Percentiles rank a stretch among this genome's conserved stretches.
Evolutionary conservation across 2,797 vertebrate genomes (phyloP).

Genomic region (Chelidonichthys spinosus): DNA sequence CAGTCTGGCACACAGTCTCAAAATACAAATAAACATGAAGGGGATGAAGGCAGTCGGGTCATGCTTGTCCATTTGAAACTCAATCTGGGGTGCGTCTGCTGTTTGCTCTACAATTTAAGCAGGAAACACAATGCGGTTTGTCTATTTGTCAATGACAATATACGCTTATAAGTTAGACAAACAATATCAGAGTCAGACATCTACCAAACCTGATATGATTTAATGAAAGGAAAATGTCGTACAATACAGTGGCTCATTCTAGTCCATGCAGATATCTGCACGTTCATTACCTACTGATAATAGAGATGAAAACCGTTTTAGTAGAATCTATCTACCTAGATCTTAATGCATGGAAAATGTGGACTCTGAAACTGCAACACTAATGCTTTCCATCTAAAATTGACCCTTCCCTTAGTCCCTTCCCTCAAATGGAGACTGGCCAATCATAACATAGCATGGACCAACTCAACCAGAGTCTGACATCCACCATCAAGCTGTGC

Average conservation of each 20-base stretch:
- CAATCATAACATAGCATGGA: not conserved
- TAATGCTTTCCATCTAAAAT: conserved; percentile 4
- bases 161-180: conserved; percentile 5
- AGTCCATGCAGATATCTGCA: not conserved
- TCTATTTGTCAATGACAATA: not conserved
- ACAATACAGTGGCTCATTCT: conserved; percentile 9
- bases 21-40: conserved; percentile 70
- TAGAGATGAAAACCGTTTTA: conserved; percentile 10
- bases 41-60: conserved; percentile 30
- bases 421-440: not conserved
- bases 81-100: conserved; percentile 8
- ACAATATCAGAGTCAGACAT: not conserved
- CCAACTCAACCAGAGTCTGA: not conserved
- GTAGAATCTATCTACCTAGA: not conserved
- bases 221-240: conserved; percentile 12
- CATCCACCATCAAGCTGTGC: not conserved
- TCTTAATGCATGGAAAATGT: conserved; percentile 1
- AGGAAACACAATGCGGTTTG: conserved; percentile 8
- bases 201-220: not conserved
- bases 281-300: not conserved
- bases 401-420: not conserved
- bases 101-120: conserved; percentile 7
- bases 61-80: conserved; percentile 14
- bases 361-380: not conserved
- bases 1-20: conserved; percentile 44